Base-by-base conservation (phyloP, 2,797 vertebrate species). In the Lates japonicus region DNA sequence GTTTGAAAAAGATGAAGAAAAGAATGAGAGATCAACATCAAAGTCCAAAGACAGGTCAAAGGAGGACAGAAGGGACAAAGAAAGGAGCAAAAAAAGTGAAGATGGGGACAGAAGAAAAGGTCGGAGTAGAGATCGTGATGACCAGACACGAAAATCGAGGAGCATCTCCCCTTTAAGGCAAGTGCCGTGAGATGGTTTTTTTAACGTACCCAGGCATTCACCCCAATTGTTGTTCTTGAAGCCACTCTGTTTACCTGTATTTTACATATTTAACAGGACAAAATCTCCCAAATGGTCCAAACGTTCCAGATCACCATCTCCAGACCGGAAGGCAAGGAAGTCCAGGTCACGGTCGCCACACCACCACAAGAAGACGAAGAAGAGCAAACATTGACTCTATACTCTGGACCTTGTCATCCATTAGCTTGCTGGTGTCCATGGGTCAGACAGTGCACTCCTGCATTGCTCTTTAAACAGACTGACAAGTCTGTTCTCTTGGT, bases 311-410 rank as follows among this genome's bases (percentile, higher is more conserved):
- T 95, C 95, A 1, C 94, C 93, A 5, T 96, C 95, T 39, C 94
- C 95, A 7, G 87, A 91, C 69, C 85, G 92, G 66, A 94, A 91
- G 79, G 81, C 88, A 0, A 62, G 88, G 42, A 92, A 92, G 81
- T 96, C 95, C 44, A 91, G 92, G 79, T 96, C 96, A 5, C 89
- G 93, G 57, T 96, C 96, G 2, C 95, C 96, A 0, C 95, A 95
- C 87, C 95, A 93, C 42, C 95, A 95, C 89, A 96, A 96, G 87
- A 96, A 96, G 86, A 68, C 92, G 22, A 96, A 96, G 92, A 96
- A 95, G 91, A 96, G 93, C 89, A 96, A 96, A 93, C 95, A 95
- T 73, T 96, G 94, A 96, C 87, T 80, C 35, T 76, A 5, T 29
- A 7, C 58, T 74, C 57, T 64, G 72, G 70, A 77, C 55, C n/a